These are phyloP conservation scores for Leucophenga maculata DNA, from an alignment of 2,888 invertebrate species.

Conservation along the genomic window DNA sequence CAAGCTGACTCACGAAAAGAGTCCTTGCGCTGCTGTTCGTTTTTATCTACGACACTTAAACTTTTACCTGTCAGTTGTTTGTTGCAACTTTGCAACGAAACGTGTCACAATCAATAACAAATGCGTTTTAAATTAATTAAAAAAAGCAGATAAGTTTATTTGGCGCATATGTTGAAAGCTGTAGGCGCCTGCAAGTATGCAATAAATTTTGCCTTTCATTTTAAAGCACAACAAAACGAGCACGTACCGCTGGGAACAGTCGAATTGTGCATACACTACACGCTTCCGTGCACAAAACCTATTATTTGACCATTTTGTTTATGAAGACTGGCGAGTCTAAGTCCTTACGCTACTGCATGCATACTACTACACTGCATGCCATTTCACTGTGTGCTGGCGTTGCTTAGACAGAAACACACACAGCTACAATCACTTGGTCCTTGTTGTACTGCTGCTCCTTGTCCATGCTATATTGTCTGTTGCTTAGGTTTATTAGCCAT, in stretches of 20 bases:
- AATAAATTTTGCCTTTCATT: background rate
- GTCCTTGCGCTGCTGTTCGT: no score
- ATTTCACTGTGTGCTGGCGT: background rate
- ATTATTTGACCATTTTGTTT: background rate
- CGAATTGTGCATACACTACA: no score
- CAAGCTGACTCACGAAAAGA: no score
- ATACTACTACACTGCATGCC: background rate
- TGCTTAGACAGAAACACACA: background rate
- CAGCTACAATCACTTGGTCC: background rate
- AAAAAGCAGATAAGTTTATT: no score
- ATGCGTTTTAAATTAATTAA: no score
- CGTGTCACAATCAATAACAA: no score
- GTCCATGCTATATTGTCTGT: background rate
- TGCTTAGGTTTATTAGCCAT: slow-evolving; percentile 9
- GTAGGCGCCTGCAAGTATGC: background rate
- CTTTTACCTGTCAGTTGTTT: background rate
- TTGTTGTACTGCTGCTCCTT: no score
- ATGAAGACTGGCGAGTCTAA: background rate
- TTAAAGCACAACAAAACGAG: no score
- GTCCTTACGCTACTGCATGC: background rate
- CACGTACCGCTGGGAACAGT: no score
- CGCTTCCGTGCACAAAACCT: background rate
- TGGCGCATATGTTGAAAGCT: no score
- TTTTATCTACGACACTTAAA: background rate
- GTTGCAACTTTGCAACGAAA: background rate